A percentile compares a stretch with the other conserved stretches of the same genome.
Evolutionary conservation across 2,888 invertebrate species (phyloP).

Genomic region (Endotricha flammealis): DNA sequence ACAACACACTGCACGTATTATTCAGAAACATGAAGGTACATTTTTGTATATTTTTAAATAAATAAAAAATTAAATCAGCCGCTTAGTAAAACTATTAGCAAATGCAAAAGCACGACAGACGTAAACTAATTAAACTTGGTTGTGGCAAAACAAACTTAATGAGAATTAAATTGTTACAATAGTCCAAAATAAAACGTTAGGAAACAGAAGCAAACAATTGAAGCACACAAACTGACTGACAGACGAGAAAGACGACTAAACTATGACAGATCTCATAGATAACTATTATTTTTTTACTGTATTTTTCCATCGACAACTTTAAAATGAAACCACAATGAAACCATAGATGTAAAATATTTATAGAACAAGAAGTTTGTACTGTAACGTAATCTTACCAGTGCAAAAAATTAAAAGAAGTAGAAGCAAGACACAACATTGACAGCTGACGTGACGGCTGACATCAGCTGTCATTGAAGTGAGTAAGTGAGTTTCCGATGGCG

Average conservation of each 20-base stretch:
- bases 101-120: constrained; percentile 27
- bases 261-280: constrained; percentile 36
- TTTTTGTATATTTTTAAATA: constrained; percentile 22
- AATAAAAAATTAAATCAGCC: constrained; percentile 24
- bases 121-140: constrained; percentile 10
- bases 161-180: constrained; percentile 31
- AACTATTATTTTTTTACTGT: constrained; percentile 15
- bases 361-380: no score
- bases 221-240: constrained; percentile 59
- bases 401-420: no score
- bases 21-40: constrained; percentile 28
- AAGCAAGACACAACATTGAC: no score
- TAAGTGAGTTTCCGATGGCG: no score
- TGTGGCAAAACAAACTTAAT: constrained; percentile 28
- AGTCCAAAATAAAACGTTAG: constrained; percentile 53
- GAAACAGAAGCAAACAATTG: constrained; percentile 67
- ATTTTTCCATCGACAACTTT: neutral
- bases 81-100: constrained; percentile 26
- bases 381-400: no score
- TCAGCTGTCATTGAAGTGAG: no score
- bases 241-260: constrained; percentile 25
- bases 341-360: no score
- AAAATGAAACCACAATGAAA: no score
- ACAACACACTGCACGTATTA: no score
- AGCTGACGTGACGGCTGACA: neutral